Base-by-base conservation (phyloP, 2,113 vertebrate genomes). In the Cinclus cinclus region DNA sequence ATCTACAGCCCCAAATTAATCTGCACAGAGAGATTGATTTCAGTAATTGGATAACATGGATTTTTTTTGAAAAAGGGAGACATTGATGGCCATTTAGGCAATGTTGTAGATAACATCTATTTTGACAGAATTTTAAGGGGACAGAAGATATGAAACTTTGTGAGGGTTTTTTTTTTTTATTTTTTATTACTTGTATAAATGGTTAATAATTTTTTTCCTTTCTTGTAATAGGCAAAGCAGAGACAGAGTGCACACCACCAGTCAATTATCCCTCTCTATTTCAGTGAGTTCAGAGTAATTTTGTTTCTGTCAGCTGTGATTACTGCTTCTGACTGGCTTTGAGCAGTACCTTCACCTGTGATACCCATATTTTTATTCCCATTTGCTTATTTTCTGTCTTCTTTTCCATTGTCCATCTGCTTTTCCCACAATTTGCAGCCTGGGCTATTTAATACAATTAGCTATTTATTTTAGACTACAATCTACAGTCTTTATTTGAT, bases 21-120 rank as follows among this genome's bases (percentile, higher is more conserved):
- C 83, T 87, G 79, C 71, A 78, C 52, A 81, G 59, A 69, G 47
- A 90, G 88, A 92, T 37, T 93, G 75, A 89, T 93, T 95, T 93
- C 47, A 60, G 53, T 73, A 91, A 92, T 87, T 81, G 41, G 44
- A 37, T 89, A 81, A 65, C 47, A 65, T 0, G 0, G 42, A 60
- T 44, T 77, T 83, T 73, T 63, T 63, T 81, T 81, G 33, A 92
- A 96, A 90, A 18, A 75, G 20, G 21, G n/a, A 92, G 83, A 78
- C 44, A 53, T 30, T 63, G 27, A n/a, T 30, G 28, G 24, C 17
- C n/a, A 46, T 83, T 81, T 22, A 78, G 76, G n/a, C 68, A 77
- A 52, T 15, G 47, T 8, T 67, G 31, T 47, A 91, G 50, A 56
- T 69, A 85, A 52, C 35, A 80, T 88, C 84, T 60, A 9, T 80